phyloP scores from a whole-genome alignment of 2,797 vertebrate genomes.

The Graptemys geographica region DNA sequence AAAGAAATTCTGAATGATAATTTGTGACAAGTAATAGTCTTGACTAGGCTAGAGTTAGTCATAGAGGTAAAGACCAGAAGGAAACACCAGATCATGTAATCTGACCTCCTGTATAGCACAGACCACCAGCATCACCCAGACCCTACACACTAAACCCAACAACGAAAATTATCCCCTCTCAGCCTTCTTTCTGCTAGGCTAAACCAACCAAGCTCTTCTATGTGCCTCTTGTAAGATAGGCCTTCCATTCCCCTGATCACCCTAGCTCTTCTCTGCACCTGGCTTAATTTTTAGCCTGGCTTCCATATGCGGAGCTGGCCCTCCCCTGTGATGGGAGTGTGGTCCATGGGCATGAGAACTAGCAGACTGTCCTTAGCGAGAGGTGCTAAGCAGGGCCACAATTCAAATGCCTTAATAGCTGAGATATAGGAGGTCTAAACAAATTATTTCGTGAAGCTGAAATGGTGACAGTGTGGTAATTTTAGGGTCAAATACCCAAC shows the following conservation, averaged over 20 bases:
- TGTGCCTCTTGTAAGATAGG: not conserved
- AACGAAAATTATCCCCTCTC: not conserved
- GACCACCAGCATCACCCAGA: too few species aligned
- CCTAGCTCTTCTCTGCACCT: not conserved
- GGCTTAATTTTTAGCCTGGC: not conserved
- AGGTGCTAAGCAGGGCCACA: not conserved
- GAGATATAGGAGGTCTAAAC: not conserved
- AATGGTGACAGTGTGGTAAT: not conserved
- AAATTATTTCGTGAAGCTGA: fast-evolving
- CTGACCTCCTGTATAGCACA: not conserved
- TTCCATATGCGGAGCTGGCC: not conserved
- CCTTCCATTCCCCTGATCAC: not conserved
- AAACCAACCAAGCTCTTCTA: not conserved
- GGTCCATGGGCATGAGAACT: not conserved
- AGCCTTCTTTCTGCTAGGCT: not conserved
- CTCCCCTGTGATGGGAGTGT: not conserved
- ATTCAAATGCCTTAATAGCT: not conserved
- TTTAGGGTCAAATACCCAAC: not conserved
- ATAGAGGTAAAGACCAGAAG: not conserved
- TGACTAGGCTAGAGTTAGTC: not conserved
- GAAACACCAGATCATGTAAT: not conserved
- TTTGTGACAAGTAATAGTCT: not conserved
- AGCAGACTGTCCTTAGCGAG: not conserved
- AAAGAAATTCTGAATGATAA: not conserved
- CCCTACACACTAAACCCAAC: not conserved